phyloP scores from a whole-genome alignment of 2,797 vertebrate genomes.

The Platalea minor region DNA sequence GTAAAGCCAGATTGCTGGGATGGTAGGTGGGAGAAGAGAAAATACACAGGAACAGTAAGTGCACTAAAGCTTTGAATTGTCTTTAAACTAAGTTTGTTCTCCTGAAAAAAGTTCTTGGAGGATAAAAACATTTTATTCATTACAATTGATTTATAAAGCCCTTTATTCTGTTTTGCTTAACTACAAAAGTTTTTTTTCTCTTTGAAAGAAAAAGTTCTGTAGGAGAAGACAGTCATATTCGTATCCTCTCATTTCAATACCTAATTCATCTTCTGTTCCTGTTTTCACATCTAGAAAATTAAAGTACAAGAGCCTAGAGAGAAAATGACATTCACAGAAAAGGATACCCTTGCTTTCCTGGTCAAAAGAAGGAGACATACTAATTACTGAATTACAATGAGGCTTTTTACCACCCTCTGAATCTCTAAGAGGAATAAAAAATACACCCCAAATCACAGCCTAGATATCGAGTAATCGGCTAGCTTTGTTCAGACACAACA shows the following conservation, averaged over 20 bases:
- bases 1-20: neutral
- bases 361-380: slow-evolving; percentile 49
- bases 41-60: neutral
- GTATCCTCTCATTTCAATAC: slow-evolving; percentile 19
- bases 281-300: slow-evolving; percentile 64
- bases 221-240: slow-evolving; percentile 16
- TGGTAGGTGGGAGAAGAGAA: neutral
- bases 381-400: slow-evolving; percentile 70
- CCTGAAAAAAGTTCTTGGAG: neutral
- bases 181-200: neutral
- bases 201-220: slow-evolving; percentile 14
- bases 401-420: slow-evolving; percentile 40
- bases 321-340: slow-evolving; percentile 67
- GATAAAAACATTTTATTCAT: neutral
- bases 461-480: neutral
- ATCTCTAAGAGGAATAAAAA: slow-evolving; percentile 53
- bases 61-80: neutral
- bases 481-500: slow-evolving; percentile 59
- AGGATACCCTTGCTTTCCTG: slow-evolving; percentile 61
- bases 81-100: neutral
- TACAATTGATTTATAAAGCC: neutral
- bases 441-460: slow-evolving; percentile 45
- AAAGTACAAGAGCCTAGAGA: slow-evolving; percentile 45
- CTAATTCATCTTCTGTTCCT: slow-evolving; percentile 41
- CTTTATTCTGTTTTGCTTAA: neutral